Evolutionary conservation across 2,113 vertebrate species (phyloP), one percentile per base, ranked within the genome.

Genomic region (Xenopus tropicalis): DNA sequence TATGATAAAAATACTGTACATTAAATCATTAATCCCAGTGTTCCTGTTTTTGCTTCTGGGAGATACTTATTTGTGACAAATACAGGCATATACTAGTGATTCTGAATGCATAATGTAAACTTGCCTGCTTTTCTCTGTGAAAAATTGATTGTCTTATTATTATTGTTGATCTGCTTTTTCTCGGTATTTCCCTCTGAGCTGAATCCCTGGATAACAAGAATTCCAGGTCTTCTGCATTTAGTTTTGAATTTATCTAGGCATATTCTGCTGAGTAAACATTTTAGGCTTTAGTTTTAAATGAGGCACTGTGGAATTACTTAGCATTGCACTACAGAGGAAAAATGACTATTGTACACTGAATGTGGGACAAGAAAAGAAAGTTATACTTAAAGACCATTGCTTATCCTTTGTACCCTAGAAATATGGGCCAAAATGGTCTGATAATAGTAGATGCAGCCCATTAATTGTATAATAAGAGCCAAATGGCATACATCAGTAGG

Each of bases 241-340:
- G 54, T 62, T 75, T 62, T 69, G n/a, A 46, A 62, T 75, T 69
- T 75, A 62, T 75, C 66, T 62, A 42, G 44, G 14, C 20, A 63
- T 52, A 69, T 69, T 75, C 24, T 75, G 73, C 73, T 75, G 73
- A 75, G 59, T 46, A 51, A 63, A 44, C 73, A 75, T 25, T 52
- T 69, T 61, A 56, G 29, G 19, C 52, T 63, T 43, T 69, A 63
- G 58, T 62, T 61, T 75, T 63, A 63, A 69, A 75, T 19, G 46
- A 69, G 66, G 61, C 73, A 69, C 73, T 24, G 73, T 23, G 59
- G 73, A 75, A 75, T 75, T 69, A 75, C 46, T 69, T 75, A 68
- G 67, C 66, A 75, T 54, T 63, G 65, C n/a, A 23, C 44, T 69
- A 56, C 16, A 21, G 46, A 62, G 59, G n/a, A 75, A 67, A 75